Evolutionary conservation across 2,113 vertebrate genomes (phyloP).

Genomic region (Anas platyrhynchos): DNA sequence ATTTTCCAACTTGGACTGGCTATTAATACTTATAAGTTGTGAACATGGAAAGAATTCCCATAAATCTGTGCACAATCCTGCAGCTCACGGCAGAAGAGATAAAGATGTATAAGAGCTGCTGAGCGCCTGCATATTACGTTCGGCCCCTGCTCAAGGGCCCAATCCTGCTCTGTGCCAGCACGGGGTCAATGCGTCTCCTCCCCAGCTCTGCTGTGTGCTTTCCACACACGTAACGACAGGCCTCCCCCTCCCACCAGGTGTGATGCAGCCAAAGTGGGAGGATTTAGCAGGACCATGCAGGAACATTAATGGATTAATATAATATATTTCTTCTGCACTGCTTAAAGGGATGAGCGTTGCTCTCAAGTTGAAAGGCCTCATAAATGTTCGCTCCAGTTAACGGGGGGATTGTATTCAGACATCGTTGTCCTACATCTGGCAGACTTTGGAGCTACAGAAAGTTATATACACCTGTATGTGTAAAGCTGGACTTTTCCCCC

Average conservation of each 20-base stretch:
- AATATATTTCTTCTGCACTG: neutral
- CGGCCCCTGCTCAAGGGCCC: neutral
- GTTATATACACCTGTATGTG: neutral
- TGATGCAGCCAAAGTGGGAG: neutral
- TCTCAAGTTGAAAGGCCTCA: neutral
- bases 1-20: slow-evolving; percentile 71
- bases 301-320: neutral
- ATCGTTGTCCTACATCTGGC: neutral
- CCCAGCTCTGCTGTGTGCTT: neutral
- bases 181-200: neutral
- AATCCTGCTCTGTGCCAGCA: neutral
- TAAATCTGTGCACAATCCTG: slow-evolving; percentile 57
- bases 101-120: slow-evolving; percentile 51
- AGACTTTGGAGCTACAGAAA: neutral
- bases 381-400: neutral
- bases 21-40: slow-evolving; percentile 68
- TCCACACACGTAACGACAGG: neutral
- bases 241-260: neutral
- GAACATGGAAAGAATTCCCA: slow-evolving; percentile 73
- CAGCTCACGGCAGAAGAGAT: slow-evolving; percentile 40
- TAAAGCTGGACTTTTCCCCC: neutral
- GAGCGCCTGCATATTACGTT: neutral
- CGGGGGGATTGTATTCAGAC: neutral
- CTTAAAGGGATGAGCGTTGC: neutral
- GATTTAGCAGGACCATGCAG: neutral